These are phyloP conservation scores for Stomatorhinus ivindoensis DNA, from an alignment of 2,113 vertebrate species.

Conservation along the genomic window DNA sequence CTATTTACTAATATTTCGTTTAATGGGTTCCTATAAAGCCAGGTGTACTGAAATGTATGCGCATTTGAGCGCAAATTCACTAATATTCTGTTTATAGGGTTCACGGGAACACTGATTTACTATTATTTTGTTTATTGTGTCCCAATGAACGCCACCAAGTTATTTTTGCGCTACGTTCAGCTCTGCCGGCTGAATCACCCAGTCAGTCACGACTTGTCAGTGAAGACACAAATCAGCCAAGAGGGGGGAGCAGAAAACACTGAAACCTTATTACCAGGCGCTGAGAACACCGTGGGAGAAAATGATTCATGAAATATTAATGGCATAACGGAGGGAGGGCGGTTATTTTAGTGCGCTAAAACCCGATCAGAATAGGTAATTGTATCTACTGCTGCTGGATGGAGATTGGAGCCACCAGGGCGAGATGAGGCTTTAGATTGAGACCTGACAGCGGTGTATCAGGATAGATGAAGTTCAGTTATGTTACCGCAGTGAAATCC, in stretches of 20 bases:
- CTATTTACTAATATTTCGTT: neutral
- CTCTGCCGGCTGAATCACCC: constrained; percentile 6
- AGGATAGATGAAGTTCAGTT: constrained; percentile 39
- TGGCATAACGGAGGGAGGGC: constrained; percentile 20
- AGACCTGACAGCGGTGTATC: constrained; percentile 36
- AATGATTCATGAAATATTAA: constrained; percentile 52
- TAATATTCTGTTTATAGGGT: neutral
- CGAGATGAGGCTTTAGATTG: constrained; percentile 5
- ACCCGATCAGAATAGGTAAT: constrained; percentile 21
- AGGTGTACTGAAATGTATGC: neutral
- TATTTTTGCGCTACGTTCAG: neutral
- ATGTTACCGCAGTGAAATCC: constrained; percentile 44
- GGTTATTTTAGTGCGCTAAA: constrained; percentile 18
- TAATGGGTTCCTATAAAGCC: neutral
- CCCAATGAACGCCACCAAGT: neutral
- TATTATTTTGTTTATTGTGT: neutral
- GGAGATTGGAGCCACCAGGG: neutral
- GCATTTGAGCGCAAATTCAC: neutral
- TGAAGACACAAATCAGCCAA: constrained; percentile 24
- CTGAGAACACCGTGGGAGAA: constrained; percentile 34
- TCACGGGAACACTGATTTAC: neutral
- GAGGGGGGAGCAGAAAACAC: constrained; percentile 18
- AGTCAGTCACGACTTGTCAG: constrained; percentile 12
- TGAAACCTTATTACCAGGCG: constrained; percentile 40
- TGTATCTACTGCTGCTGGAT: constrained; percentile 17